A percentile compares a stretch with the other conserved stretches of the same genome.
Evolutionary conservation across 2,113 vertebrate genomes (phyloP).

Genomic region (Ranitomeya imitator): DNA sequence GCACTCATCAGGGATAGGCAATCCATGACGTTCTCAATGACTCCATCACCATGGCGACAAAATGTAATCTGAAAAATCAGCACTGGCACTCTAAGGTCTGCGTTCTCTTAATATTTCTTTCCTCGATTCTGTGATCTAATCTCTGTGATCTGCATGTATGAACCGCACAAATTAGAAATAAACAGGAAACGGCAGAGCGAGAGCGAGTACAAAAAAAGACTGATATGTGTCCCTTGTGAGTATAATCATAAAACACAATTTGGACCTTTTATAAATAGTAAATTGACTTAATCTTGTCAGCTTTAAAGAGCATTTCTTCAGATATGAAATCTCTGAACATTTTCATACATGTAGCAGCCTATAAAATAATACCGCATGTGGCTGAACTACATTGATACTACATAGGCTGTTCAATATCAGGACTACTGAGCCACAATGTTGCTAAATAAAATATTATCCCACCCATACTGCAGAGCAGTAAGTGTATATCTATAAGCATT

Average conservation of each 20-base stretch:
- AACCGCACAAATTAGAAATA: background rate
- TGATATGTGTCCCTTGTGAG: background rate
- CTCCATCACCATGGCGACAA: constrained; percentile 53
- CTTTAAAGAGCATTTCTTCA: background rate
- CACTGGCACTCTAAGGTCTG: constrained; percentile 12
- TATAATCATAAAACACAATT: background rate
- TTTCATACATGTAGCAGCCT: background rate
- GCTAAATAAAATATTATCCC: no score
- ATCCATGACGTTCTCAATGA: constrained; percentile 40
- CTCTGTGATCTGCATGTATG: background rate
- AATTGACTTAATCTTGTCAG: background rate
- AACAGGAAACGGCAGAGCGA: background rate
- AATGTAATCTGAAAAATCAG: constrained; percentile 51
- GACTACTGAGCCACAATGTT: no score
- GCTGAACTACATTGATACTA: no score
- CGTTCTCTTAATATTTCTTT: constrained; percentile 19
- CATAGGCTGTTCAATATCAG: no score
- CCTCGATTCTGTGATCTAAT: constrained; percentile 16
- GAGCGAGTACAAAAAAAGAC: background rate
- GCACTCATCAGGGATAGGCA: constrained; percentile 47
- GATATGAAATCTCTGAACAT: background rate
- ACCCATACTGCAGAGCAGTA: no score
- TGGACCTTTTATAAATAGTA: background rate
- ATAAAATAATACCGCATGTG: no score
- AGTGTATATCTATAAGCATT: no score